Conservation (phyloP, 2,113 vertebrate genomes). For the Sylvilagus bachmani region DNA sequence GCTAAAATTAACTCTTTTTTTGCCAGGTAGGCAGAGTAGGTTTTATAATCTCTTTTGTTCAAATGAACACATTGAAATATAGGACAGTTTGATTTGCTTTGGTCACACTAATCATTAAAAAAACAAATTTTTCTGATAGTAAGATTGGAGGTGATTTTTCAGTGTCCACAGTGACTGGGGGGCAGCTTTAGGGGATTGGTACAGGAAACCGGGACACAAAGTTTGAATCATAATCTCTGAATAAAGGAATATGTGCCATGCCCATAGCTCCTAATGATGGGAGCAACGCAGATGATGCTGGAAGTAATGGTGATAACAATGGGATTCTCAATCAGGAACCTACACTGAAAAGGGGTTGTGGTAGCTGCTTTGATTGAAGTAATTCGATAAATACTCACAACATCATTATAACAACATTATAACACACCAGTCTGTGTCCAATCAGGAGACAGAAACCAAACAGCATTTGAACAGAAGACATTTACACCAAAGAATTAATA, state of each 20-base stretch:
- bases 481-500: neutral
- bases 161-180: neutral
- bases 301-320: neutral
- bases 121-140: neutral
- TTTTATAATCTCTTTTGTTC: neutral
- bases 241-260: neutral
- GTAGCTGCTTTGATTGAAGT: neutral
- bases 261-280: no score
- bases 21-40: neutral
- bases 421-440: neutral
- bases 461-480: neutral
- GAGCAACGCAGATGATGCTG: neutral
- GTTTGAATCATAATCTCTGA: neutral
- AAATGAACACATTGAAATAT: neutral
- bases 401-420: neutral
- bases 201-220: conserved; percentile 11
- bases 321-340: neutral
- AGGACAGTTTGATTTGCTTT: neutral
- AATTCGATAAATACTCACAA: neutral
- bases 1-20: neutral
- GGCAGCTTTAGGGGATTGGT: fast-evolving
- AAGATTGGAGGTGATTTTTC: neutral
- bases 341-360: no score
- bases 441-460: neutral
- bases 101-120: neutral